These are phyloP conservation scores for Coturnix japonica DNA, from an alignment of 2,113 vertebrate genomes.

Conservation along the genomic window DNA sequence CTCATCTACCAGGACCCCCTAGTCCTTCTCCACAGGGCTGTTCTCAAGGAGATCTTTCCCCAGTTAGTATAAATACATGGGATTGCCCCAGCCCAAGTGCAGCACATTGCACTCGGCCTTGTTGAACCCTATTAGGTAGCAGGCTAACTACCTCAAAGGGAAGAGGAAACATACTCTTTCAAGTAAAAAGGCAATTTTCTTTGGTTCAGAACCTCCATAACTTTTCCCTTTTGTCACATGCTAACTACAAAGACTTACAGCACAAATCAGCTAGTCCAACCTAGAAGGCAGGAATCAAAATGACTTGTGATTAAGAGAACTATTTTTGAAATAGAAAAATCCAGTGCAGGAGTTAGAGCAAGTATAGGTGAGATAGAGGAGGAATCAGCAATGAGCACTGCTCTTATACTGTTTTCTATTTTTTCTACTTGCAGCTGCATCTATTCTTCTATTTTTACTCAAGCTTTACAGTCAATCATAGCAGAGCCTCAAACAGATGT, in stretches of 20 bases:
- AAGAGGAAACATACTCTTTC: not conserved
- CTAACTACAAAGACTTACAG: not conserved
- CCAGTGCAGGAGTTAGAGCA: not conserved
- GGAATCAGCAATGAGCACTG: not conserved
- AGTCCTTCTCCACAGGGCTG: too few relatives aligned
- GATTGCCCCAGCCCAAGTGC: too few relatives aligned
- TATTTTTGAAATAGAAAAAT: not conserved
- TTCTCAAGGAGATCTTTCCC: too few relatives aligned
- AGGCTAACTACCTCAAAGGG: not conserved
- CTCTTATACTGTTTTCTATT: not conserved
- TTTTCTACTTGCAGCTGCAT: conserved; percentile 41
- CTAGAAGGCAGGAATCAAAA: not conserved
- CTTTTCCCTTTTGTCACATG: not conserved
- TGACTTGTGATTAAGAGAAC: not conserved
- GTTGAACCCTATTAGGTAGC: not conserved
- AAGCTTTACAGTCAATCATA: conserved; percentile 27
- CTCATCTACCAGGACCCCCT: too few relatives aligned
- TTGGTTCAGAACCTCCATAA: not conserved
- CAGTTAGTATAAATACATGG: too few relatives aligned
- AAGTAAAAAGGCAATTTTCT: not conserved
- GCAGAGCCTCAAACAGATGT: conserved; percentile 53
- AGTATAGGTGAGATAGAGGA: not conserved
- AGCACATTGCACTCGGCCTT: too few relatives aligned
- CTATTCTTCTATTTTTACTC: conserved; percentile 57
- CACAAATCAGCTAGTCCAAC: not conserved